Evolutionary conservation across 2,888 invertebrate genomes (phyloP).

Genomic region (Psylliodes chrysocephalus): DNA sequence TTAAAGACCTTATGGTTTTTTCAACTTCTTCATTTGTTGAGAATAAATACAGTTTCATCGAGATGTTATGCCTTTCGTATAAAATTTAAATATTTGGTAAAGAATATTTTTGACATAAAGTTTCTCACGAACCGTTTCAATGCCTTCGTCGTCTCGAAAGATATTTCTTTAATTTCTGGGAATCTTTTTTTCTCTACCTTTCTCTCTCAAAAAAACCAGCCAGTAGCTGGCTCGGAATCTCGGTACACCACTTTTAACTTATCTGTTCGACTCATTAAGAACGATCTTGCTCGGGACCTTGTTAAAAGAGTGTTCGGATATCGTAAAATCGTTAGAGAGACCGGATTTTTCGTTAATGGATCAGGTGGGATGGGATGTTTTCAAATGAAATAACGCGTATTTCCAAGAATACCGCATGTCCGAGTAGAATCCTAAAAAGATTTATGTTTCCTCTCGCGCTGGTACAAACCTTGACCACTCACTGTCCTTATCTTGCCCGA

Average conservation of each 20-base stretch:
- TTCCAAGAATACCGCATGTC: slow-evolving; percentile 52
- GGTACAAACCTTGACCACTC: slow-evolving; percentile 33
- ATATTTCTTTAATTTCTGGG: too few species aligned
- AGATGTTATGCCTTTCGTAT: too few species aligned
- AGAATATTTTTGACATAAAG: too few species aligned
- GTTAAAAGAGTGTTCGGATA: slow-evolving; percentile 58
- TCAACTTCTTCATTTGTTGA: too few species aligned
- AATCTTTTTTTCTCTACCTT: too few species aligned
- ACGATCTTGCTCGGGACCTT: slow-evolving; percentile 59
- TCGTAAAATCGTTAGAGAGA: slow-evolving; percentile 55
- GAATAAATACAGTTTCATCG: too few species aligned
- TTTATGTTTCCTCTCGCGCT: slow-evolving; percentile 45
- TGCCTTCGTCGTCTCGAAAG: too few species aligned
- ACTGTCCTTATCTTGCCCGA: slow-evolving; percentile 18
- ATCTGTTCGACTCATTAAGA: slow-evolving; percentile 59
- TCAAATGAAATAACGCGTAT: slow-evolving; percentile 54
- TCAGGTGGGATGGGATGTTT: slow-evolving; percentile 54
- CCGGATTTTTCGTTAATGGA: slow-evolving; percentile 60
- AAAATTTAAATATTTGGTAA: too few species aligned
- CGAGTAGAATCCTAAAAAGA: slow-evolving; percentile 41
- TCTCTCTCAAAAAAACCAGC: too few species aligned
- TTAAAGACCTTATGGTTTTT: too few species aligned
- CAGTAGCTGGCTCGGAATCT: slow-evolving; percentile 64
- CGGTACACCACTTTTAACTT: slow-evolving; percentile 60
- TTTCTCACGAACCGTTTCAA: too few species aligned